Conservation (phyloP, 2,888 invertebrate species). For the Drosophila acutilabella region DNA sequence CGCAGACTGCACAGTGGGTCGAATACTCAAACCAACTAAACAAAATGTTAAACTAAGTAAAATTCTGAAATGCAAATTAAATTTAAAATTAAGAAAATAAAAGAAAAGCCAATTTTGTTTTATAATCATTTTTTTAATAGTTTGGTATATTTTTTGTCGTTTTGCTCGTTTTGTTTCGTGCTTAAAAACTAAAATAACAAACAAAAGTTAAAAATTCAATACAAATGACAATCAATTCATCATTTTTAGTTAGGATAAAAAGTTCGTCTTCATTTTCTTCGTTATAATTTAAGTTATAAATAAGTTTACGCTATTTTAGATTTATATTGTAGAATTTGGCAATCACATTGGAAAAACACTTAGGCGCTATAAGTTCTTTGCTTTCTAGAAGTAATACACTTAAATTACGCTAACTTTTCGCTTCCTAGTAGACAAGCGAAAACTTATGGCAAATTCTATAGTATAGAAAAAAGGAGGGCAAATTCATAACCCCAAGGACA, state of each 20-base stretch:
- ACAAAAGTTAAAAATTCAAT: constrained; percentile 62
- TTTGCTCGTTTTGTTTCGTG: constrained; percentile 10
- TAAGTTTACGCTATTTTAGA: constrained; percentile 38
- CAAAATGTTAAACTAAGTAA: background rate
- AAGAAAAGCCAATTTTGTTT: constrained; percentile 52
- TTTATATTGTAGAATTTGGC: constrained; percentile 77
- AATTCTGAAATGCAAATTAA: background rate
- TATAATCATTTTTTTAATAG: constrained; percentile 30
- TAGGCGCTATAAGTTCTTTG: constrained; percentile 77
- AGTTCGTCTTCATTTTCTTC: constrained; percentile 5
- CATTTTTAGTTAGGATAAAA: constrained; percentile 40
- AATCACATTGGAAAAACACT: constrained; percentile 81
- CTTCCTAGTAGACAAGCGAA: constrained; percentile 28
- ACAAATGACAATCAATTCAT: constrained; percentile 45
- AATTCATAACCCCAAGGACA: constrained; percentile 17
- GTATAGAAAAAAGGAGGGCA: constrained; percentile 11
- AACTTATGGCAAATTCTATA: constrained; percentile 54
- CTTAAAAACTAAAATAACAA: constrained; percentile 80
- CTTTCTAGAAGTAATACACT: constrained; percentile 43
- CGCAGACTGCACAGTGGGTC: background rate
- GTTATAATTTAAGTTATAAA: constrained; percentile 48
- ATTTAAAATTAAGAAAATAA: constrained; percentile 13
- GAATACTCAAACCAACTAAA: background rate
- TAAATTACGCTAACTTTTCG: constrained; percentile 49
- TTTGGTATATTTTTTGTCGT: constrained; percentile 25